Percentiles rank a stretch among this genome's conserved stretches.
Conservation (phyloP, 1,140 invertebrate species). For the Drosophila mauritiana region DNA sequence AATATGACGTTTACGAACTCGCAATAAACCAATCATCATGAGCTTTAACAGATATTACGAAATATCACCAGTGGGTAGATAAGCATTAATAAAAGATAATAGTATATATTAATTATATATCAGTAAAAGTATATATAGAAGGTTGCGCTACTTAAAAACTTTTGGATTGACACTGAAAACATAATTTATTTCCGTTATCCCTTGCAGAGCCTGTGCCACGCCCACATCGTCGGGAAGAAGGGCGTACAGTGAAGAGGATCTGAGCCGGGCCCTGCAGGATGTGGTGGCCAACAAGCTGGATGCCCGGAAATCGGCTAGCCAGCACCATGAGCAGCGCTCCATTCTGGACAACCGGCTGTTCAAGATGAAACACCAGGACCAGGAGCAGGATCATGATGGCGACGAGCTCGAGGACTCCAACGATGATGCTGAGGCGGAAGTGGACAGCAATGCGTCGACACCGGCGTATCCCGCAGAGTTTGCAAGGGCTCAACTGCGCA, state of each 20-base stretch:
- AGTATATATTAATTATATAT: not conserved
- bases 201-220: conserved; percentile 87
- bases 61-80: not conserved
- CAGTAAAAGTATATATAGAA: too few species aligned
- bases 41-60: too few species aligned
- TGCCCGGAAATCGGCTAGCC: conserved; percentile 94
- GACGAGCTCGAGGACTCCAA: conserved; percentile 53
- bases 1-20: not conserved
- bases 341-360: conserved; percentile 97
- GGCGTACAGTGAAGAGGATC: conserved; percentile 96
- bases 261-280: conserved; percentile 94
- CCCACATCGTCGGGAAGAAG: conserved; percentile 53
- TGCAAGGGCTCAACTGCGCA: conserved; percentile 52
- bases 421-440: conserved; percentile 39
- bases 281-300: conserved; percentile 96
- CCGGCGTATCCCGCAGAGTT: conserved; percentile 56
- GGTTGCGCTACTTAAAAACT: too few species aligned
- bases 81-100: not conserved
- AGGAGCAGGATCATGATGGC: conserved; percentile 85
- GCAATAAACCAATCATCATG: conserved; percentile 9
- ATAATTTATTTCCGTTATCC: conserved; percentile 5
- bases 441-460: conserved; percentile 72
- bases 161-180: not conserved
- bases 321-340: conserved; percentile 97
- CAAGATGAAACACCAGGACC: conserved; percentile 87